Percentiles rank a stretch among this genome's conserved stretches.
Conservation (phyloP, 37 sponge, comb jelly and placozoan species). For the Spongilla lacustris region DNA sequence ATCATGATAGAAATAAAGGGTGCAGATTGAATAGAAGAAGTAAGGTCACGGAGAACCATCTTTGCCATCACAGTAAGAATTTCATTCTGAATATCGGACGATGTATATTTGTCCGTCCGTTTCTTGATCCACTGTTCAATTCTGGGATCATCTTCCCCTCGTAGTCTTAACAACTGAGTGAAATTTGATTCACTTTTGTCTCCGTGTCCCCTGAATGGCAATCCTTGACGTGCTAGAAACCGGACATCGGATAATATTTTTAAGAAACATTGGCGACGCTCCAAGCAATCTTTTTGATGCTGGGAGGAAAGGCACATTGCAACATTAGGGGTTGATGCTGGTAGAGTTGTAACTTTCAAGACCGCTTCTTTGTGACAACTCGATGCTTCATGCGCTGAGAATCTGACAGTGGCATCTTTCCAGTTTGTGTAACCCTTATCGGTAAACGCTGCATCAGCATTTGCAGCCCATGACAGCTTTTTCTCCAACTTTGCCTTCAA, state of each 20-base stretch:
- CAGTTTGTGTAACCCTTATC: slow-evolving; percentile 22
- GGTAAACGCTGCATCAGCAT: slow-evolving; percentile 37
- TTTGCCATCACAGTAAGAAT: slow-evolving; percentile 42
- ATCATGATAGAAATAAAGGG: slow-evolving; percentile 52
- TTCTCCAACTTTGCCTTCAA: slow-evolving; percentile 16
- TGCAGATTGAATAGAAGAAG: slow-evolving; percentile 6
- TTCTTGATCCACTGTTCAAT: slow-evolving; percentile 53
- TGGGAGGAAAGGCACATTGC: slow-evolving; percentile 17
- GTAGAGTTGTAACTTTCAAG: slow-evolving; percentile 18
- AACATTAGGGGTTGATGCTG: slow-evolving; percentile 18
- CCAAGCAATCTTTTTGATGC: slow-evolving; percentile 4
- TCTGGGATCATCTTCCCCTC: slow-evolving; percentile 43
- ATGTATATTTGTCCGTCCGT: slow-evolving; percentile 64
- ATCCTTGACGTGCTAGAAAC: slow-evolving; percentile 34
- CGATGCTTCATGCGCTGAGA: background rate
- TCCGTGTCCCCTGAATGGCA: slow-evolving; percentile 32
- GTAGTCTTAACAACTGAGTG: slow-evolving; percentile 46
- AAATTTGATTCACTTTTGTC: slow-evolving; percentile 47
- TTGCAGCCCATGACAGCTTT: slow-evolving; percentile 21
- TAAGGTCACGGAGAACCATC: slow-evolving; percentile 31
- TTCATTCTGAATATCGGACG: slow-evolving; percentile 65
- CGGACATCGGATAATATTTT: slow-evolving; percentile 27
- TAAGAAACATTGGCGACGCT: slow-evolving; percentile 27
- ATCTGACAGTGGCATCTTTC: slow-evolving; percentile 40
- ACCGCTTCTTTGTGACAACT: slow-evolving; percentile 37